Evolutionary conservation across 2,797 vertebrate species (phyloP).

Genomic region (Buphagus erythrorhynchus): DNA sequence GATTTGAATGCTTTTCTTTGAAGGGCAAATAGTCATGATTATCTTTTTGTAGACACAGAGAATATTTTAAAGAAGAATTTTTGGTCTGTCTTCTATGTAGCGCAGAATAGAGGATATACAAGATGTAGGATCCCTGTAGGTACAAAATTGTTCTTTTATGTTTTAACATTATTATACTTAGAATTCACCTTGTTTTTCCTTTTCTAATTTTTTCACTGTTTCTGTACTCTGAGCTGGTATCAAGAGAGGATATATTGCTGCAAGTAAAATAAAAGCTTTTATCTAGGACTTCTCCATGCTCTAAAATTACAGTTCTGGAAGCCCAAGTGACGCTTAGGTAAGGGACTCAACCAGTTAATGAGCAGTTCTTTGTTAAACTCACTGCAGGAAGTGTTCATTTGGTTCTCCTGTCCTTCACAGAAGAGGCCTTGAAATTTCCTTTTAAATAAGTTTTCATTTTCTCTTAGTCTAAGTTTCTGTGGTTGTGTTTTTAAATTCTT

Average conservation of each 20-base stretch:
- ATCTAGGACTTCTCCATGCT: background rate
- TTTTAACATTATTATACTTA: background rate
- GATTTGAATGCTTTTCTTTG: background rate
- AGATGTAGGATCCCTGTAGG: background rate
- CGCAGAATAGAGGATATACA: background rate
- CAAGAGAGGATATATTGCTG: background rate
- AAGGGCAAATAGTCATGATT: background rate
- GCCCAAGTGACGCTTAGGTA: background rate
- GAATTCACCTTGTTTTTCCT: background rate
- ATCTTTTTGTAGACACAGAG: background rate
- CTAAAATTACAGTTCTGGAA: background rate
- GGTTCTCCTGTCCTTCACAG: background rate
- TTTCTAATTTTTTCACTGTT: background rate
- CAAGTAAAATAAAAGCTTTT: slow-evolving; percentile 36
- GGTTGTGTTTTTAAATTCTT: background rate
- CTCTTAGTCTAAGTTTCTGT: background rate
- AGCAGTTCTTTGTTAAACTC: background rate
- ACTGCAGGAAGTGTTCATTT: background rate
- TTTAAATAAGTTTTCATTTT: background rate
- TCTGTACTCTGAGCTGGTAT: background rate
- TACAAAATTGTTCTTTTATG: background rate
- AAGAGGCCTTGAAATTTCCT: background rate
- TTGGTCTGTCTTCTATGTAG: background rate
- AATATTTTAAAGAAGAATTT: background rate
- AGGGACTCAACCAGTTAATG: background rate